phyloP scores from a whole-genome alignment of 2,113 vertebrate species.

The Zosterops pallidus region DNA sequence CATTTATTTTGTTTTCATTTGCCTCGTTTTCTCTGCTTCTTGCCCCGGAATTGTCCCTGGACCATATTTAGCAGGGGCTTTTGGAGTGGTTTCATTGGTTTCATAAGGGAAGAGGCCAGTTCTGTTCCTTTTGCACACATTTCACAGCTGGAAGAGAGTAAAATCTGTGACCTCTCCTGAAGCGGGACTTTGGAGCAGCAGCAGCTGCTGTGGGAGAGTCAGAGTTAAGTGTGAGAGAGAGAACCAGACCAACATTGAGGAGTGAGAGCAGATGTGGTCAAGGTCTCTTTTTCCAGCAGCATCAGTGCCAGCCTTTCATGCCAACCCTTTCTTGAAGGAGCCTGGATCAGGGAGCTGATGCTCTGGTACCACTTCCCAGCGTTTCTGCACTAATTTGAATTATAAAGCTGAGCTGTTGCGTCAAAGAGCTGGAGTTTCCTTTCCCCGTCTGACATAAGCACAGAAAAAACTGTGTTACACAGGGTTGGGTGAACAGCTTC shows the following conservation, averaged over 20 bases:
- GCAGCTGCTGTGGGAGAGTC: not conserved
- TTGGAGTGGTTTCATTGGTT: rapidly evolving
- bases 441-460: not conserved
- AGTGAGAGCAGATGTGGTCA: not conserved
- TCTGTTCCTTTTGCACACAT: not conserved
- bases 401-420: not conserved
- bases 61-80: not conserved
- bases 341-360: rapidly evolving
- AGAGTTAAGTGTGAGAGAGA: not conserved
- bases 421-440: not conserved
- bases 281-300: not conserved
- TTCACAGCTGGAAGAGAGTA: not conserved
- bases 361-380: not conserved
- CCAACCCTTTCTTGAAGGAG: not conserved
- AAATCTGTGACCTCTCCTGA: not conserved
- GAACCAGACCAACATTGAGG: not conserved
- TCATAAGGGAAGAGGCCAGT: rapidly evolving
- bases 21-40: not conserved
- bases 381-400: not conserved
- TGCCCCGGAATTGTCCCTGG: not conserved
- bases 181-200: not conserved
- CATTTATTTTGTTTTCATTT: not conserved
- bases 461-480: not conserved
- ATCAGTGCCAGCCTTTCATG: rapidly evolving
- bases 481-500: not conserved